Percentiles rank a stretch among this genome's conserved stretches.
phyloP scores from a whole-genome alignment of 2,888 invertebrate species.

The Monochamus alternatus region DNA sequence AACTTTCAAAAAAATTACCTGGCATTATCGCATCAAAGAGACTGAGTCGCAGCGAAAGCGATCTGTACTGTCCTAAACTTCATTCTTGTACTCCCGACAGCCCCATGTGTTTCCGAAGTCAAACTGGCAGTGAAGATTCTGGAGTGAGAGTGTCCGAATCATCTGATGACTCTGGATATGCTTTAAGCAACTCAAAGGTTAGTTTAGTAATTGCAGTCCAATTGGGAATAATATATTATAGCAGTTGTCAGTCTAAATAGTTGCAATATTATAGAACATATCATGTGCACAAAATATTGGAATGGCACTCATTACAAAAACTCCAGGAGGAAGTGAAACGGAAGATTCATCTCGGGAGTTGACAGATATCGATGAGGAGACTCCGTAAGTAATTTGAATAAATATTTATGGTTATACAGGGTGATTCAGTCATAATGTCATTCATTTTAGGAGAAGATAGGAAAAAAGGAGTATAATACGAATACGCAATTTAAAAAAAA shows the following conservation, averaged over 20 bases:
- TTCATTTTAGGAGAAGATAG: no score
- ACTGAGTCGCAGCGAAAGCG: conserved; percentile 73
- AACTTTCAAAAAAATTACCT: conserved; percentile 63
- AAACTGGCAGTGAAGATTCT: conserved; percentile 67
- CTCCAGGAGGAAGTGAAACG: conserved; percentile 70
- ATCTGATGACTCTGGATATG: conserved; percentile 65
- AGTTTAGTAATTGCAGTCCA: conserved; percentile 26
- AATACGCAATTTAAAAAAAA: no score
- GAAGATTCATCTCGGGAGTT: conserved; percentile 67
- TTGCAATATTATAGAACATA: conserved; percentile 61
- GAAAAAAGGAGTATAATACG: no score
- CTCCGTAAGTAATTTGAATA: conserved; percentile 40
- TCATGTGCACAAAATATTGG: conserved; percentile 64
- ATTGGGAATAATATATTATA: not conserved
- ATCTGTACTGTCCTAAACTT: conserved; percentile 63
- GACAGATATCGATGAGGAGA: conserved; percentile 46
- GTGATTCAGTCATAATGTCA: no score
- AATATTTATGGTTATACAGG: not conserved
- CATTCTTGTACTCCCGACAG: conserved; percentile 58
- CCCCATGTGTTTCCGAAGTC: conserved; percentile 64
- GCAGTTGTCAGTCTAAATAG: not conserved
- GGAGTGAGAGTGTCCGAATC: conserved; percentile 67
- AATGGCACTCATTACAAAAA: conserved; percentile 65
- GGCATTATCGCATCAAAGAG: conserved; percentile 49
- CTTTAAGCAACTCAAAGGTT: conserved; percentile 64